phyloP scores from a whole-genome alignment of 2,888 invertebrate genomes.

The Trileptium ribeirensis region DNA sequence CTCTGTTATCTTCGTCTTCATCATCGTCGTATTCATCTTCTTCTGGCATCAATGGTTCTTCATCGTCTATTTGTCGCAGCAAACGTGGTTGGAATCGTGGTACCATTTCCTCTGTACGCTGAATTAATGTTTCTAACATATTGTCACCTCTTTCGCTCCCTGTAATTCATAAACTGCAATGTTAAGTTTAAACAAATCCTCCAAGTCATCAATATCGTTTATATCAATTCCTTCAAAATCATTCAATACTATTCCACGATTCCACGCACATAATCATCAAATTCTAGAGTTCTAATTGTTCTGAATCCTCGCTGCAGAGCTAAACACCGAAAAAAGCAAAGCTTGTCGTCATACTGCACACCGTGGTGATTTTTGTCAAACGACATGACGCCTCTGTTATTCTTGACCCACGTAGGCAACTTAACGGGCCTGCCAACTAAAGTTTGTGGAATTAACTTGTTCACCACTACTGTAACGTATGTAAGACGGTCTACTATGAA shows the following conservation, averaged over 20 bases:
- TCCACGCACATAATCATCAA: neutral
- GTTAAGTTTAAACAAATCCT: neutral
- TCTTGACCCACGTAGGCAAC: neutral
- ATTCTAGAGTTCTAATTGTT: neutral
- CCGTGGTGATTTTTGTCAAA: neutral
- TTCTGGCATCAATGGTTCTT: neutral
- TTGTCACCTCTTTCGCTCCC: neutral
- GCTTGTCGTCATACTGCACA: neutral
- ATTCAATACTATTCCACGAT: neutral
- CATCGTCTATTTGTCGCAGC: neutral
- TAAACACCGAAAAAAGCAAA: neutral
- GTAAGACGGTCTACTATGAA: neutral
- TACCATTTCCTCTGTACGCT: neutral
- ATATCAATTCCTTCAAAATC: neutral
- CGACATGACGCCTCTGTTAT: neutral
- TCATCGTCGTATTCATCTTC: neutral
- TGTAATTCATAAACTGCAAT: neutral
- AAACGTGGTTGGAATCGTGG: neutral
- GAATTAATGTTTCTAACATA: neutral
- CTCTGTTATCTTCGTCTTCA: neutral
- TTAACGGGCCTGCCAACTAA: slow-evolving; percentile 7
- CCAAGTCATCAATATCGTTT: neutral
- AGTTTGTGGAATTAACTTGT: neutral
- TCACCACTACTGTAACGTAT: neutral
- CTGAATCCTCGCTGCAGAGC: neutral